A percentile compares a stretch with the other conserved stretches of the same genome.
Evolutionary conservation across 2,113 vertebrate species (phyloP).

Genomic region (Embiotoca jacksoni): DNA sequence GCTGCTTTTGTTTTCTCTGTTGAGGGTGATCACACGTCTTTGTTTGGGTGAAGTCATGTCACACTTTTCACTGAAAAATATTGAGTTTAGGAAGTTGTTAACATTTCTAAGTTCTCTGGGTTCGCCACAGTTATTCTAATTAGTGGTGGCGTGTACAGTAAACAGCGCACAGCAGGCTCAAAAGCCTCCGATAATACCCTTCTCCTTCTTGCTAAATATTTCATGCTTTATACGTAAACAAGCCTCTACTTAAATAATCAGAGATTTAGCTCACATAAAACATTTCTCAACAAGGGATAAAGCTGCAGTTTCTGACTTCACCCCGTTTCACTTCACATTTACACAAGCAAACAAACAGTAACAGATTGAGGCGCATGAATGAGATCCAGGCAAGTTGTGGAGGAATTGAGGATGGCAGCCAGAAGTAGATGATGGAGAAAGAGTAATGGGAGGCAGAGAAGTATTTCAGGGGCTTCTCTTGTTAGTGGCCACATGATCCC

Average conservation of each 20-base stretch:
- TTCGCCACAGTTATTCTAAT: constrained; percentile 22
- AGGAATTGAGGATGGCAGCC: constrained; percentile 9
- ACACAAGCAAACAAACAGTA: constrained; percentile 45
- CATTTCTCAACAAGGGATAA: neutral
- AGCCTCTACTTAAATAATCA: neutral
- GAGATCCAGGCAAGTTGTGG: constrained; percentile 24
- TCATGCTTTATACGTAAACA: neutral
- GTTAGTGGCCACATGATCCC: constrained; percentile 73
- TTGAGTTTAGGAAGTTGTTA: neutral
- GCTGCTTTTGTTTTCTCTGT: constrained; percentile 41
- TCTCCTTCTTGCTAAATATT: neutral
- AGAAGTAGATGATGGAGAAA: constrained; percentile 18
- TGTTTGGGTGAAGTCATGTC: constrained; percentile 36
- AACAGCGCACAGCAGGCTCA: neutral
- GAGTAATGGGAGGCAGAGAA: constrained; percentile 39
- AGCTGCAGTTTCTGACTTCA: neutral
- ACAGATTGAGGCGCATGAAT: constrained; percentile 30
- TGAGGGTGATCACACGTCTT: constrained; percentile 18
- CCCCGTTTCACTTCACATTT: constrained; percentile 1
- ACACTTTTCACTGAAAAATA: constrained; percentile 38
- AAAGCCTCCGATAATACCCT: neutral
- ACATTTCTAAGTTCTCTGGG: neutral
- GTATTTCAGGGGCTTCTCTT: constrained; percentile 57
- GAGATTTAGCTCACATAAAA: neutral
- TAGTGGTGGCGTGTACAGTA: neutral